phyloP scores from a whole-genome alignment of 2,888 invertebrate species.

The Drosophila prolongata region DNA sequence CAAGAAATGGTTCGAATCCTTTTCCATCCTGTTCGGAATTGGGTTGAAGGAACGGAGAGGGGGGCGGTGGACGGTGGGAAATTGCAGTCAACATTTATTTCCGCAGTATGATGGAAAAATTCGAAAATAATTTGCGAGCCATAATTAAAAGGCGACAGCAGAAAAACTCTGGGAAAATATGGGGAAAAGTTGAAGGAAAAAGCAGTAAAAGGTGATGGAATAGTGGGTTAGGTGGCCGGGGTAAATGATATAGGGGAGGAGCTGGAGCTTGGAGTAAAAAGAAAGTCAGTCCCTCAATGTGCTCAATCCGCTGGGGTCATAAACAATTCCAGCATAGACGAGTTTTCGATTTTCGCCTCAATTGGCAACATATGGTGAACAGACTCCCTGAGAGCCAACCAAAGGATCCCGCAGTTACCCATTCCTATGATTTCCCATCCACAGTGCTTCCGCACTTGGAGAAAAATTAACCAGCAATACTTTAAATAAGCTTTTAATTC shows the following conservation, averaged over 20 bases:
- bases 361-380: constrained; percentile 75
- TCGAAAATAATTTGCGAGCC: constrained; percentile 78
- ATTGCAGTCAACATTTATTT: constrained; percentile 77
- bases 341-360: constrained; percentile 78
- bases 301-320: constrained; percentile 59
- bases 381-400: constrained; percentile 46
- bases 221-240: constrained; percentile 1
- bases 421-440: constrained; percentile 14
- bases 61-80: constrained; percentile 44
- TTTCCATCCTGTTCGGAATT: constrained; percentile 67
- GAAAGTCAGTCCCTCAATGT: constrained; percentile 29
- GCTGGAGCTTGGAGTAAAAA: constrained; percentile 11
- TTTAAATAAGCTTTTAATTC: no score
- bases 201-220: constrained; percentile 16
- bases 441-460: constrained; percentile 5
- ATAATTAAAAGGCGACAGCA: constrained; percentile 73
- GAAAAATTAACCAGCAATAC: background rate
- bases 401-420: constrained; percentile 21
- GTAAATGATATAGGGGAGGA: background rate
- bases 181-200: constrained; percentile 38
- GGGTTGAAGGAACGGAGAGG: constrained; percentile 15
- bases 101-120: constrained; percentile 76
- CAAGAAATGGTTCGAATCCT: constrained; percentile 73
- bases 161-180: constrained; percentile 29
- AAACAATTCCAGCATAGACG: constrained; percentile 74